phyloP scores from a whole-genome alignment of 2,113 vertebrate genomes.

The Hipposideros armiger region DNA sequence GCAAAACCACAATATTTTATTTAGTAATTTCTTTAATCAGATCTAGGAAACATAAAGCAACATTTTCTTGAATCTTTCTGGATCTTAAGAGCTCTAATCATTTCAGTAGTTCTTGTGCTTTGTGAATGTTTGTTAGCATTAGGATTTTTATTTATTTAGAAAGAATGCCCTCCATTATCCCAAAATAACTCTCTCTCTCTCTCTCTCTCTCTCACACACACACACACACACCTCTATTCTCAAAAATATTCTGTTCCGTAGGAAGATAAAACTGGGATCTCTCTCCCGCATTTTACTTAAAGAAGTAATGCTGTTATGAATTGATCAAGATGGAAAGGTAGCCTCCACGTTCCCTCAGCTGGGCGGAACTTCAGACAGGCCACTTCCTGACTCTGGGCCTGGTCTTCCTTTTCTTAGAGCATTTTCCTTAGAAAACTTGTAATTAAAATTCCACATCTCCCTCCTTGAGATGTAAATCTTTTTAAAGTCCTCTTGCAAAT shows the following conservation, averaged over 20 bases:
- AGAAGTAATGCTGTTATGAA: accelerated
- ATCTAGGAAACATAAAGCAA: neutral
- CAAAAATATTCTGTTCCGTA: neutral
- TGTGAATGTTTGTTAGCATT: neutral
- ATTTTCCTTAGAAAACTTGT: neutral
- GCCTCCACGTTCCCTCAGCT: neutral
- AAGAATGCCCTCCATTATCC: neutral
- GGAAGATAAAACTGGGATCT: neutral
- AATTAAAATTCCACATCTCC: neutral
- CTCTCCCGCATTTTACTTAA: neutral
- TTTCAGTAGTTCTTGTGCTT: neutral
- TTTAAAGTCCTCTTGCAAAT: neutral
- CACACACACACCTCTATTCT: neutral
- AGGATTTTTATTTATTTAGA: neutral
- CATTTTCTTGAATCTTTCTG: neutral
- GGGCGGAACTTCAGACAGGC: neutral
- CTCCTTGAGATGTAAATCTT: neutral
- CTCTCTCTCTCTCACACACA: neutral
- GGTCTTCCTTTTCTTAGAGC: neutral
- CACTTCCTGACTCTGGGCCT: neutral
- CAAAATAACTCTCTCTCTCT: neutral
- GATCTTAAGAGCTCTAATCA: neutral
- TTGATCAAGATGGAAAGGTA: neutral
- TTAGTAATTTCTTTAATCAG: slow-evolving; percentile 5
- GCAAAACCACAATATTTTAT: neutral